A percentile compares a stretch with the other conserved stretches of the same genome.
Evolutionary conservation across 2,888 invertebrate species (phyloP).

Genomic region (Andrena praecox): DNA sequence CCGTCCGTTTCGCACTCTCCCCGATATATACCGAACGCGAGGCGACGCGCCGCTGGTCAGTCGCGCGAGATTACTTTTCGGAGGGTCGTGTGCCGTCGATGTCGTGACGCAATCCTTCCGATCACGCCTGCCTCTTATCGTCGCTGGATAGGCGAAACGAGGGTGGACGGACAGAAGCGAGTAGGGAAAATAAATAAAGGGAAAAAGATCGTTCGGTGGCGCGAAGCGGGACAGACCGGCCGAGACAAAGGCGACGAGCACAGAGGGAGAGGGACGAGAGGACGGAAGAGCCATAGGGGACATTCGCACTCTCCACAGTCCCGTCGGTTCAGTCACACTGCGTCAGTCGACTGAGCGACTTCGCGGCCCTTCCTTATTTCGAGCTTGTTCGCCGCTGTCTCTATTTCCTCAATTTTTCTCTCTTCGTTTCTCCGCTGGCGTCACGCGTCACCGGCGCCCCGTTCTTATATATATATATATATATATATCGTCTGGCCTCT

Average conservation of each 20-base stretch:
- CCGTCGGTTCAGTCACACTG: constrained; percentile 80
- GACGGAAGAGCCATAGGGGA: constrained; percentile 59
- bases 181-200: neutral
- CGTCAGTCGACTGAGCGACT: constrained; percentile 80
- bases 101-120: constrained; percentile 7
- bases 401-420: constrained; percentile 10
- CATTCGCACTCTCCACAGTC: constrained; percentile 63
- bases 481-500: no score
- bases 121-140: constrained; percentile 6
- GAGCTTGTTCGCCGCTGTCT: constrained; percentile 22
- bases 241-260: constrained; percentile 28
- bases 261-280: constrained; percentile 37
- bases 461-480: no score
- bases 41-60: constrained; percentile 37
- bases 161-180: neutral
- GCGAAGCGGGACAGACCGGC: constrained; percentile 12
- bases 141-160: constrained; percentile 5
- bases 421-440: constrained; percentile 20
- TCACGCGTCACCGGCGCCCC: no score
- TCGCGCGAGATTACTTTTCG: constrained; percentile 48
- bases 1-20: constrained; percentile 44
- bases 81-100: constrained; percentile 8
- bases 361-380: constrained; percentile 69
- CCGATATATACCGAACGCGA: constrained; percentile 52
- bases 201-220: neutral